phyloP scores from a whole-genome alignment of 2,888 invertebrate genomes.

The Sclerodermus sp. region DNA sequence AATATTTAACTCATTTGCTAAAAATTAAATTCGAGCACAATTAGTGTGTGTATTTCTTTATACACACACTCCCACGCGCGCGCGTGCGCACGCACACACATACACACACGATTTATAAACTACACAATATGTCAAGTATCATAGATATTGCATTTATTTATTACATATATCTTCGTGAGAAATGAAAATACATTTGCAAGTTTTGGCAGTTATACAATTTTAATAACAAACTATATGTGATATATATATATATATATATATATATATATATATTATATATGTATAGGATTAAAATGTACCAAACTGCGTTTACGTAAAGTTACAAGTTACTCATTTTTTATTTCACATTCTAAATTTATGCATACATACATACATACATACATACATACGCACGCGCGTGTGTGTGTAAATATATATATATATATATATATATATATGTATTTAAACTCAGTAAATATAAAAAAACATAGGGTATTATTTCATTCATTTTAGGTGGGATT shows the following conservation, averaged over 20 bases:
- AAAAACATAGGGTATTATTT: slow-evolving; percentile 52
- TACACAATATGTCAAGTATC: slow-evolving; percentile 34
- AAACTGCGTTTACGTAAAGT: slow-evolving; percentile 40
- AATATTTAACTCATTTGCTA: slow-evolving; percentile 20
- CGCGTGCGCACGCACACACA: background rate
- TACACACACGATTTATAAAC: slow-evolving; percentile 15
- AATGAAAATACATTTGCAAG: slow-evolving; percentile 45
- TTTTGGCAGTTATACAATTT: slow-evolving; percentile 47
- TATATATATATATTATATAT: too few relatives aligned
- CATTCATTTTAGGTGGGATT: slow-evolving; percentile 51
- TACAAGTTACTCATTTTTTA: slow-evolving; percentile 30
- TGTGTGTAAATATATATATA: too few relatives aligned
- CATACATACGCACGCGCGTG: too few relatives aligned
- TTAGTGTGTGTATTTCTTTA: background rate
- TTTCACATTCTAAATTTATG: slow-evolving; percentile 40
- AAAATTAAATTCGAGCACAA: slow-evolving; percentile 10
- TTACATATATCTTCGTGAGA: slow-evolving; percentile 27
- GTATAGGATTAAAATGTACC: slow-evolving; percentile 32
- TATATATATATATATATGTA: slow-evolving; percentile 11
- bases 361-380: slow-evolving; percentile 23
- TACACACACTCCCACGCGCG: slow-evolving; percentile 7
- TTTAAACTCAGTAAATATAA: slow-evolving; percentile 49
- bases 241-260: too few relatives aligned
- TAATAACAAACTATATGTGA: slow-evolving; percentile 35
- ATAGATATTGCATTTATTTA: slow-evolving; percentile 38